Base-by-base conservation (phyloP, 2,888 invertebrate species). In the Mythimna albipuncta region DNA sequence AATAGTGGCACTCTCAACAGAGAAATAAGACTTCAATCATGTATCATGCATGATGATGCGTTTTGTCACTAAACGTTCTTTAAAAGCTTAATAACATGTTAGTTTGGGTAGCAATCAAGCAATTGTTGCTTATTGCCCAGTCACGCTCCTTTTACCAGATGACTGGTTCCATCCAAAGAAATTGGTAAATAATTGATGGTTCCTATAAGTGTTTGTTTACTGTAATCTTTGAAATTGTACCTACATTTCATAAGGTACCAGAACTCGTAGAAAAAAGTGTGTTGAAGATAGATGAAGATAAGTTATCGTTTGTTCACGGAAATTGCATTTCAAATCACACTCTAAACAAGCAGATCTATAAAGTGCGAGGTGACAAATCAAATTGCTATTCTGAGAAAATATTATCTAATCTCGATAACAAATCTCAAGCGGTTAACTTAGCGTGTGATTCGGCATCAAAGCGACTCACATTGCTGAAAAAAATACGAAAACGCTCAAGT, bases 71-170 rank as follows among this genome's bases (percentile, higher is more conserved):
- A 92, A 92, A 92, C 87, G 91, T 79, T 90, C 83, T 85, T 84
- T 92, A 91, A 93, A 92, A 93, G 91, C 91, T 88, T 91, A 91
- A 91, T 91, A 90, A 89, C 88, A 85, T 82, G 89, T 91, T 89
- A 84, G 86, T 89, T 89, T 87, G 85, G 85, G 87, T 86, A 83
- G 86, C 88, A 90, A 90, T 90, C 88, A 86, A 89, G 89, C 86
- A 88, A 89, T 88, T 86, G 83, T 83, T 86, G 84, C 84, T 87
- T 88, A 87, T 82, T 87, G 88, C 86, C 75, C 72, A 87, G 91
- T 93, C 93, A 92, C 85, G 90, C 72, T 82, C 74, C 84, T 85
- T 88, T 82, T 81, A 87, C 81, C 81, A 87, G 88, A 87, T 87
- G 85, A 90, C 87, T 84, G 81, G 88, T 72, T 86, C 85, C 75